Conservation (phyloP, 2,888 invertebrate genomes). For the Hermaeophaga mercurialis region DNA sequence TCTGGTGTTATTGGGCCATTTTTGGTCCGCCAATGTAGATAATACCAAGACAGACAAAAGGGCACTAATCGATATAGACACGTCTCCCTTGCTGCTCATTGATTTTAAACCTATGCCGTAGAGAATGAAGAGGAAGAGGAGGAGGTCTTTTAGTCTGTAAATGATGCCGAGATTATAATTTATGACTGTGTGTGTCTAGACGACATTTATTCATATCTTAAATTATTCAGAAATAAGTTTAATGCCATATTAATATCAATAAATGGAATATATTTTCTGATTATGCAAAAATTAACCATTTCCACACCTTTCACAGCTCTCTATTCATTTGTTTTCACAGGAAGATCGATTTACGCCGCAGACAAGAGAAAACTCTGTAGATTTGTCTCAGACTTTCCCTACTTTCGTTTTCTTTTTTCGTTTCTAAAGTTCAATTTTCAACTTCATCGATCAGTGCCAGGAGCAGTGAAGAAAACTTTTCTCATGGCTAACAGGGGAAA, state of each 20-base stretch:
- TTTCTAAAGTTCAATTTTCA: constrained; percentile 39
- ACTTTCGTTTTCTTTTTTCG: constrained; percentile 6
- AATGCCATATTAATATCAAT: too few species aligned
- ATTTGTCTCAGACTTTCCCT: too few species aligned
- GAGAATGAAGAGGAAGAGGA: constrained; percentile 14
- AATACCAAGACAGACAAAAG: constrained; percentile 42
- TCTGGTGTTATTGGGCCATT: too few species aligned
- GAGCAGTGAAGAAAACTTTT: constrained; percentile 34
- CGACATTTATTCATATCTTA: too few species aligned
- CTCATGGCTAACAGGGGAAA: constrained; percentile 32
- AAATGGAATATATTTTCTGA: too few species aligned
- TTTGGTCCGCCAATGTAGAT: too few species aligned
- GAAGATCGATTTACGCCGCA: too few species aligned
- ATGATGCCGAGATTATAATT: constrained; percentile 29
- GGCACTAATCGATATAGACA: constrained; percentile 45
- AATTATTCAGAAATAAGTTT: too few species aligned
- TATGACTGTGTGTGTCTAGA: constrained; percentile 19
- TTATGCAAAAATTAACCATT: too few species aligned
- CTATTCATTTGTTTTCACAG: too few species aligned
- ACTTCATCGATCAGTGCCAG: constrained; percentile 41
- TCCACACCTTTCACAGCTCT: too few species aligned
- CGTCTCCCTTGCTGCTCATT: constrained; percentile 45
- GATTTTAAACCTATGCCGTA: constrained; percentile 40
- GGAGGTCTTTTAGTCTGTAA: constrained; percentile 28
- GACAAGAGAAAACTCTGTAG: too few species aligned